A percentile compares a stretch with the other conserved stretches of the same genome.
phyloP scores from a whole-genome alignment of 64 coral and sea anemone genomes.

The Actinia equina region DNA sequence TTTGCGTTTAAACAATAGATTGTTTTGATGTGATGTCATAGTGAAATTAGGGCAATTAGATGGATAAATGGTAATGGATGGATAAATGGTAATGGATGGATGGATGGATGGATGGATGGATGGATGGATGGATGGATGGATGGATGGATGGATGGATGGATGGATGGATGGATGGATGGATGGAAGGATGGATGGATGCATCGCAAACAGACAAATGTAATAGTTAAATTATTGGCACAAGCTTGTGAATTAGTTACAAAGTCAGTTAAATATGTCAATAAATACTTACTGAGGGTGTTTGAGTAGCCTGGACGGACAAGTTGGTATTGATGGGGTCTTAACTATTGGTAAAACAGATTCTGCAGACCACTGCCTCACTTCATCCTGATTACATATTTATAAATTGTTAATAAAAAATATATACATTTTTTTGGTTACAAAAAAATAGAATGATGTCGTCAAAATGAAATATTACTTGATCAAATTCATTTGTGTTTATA shows the following conservation, averaged over 20 bases:
- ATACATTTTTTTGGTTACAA: too few relatives aligned
- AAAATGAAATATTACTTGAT: not conserved
- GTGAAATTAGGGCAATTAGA: too few relatives aligned
- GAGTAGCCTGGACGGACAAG: conserved; percentile 32
- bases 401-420: not conserved
- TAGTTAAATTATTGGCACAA: not conserved
- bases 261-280: not conserved
- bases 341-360: conserved; percentile 80
- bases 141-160: not conserved
- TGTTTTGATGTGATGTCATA: too few relatives aligned
- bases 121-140: not conserved
- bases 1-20: too few relatives aligned
- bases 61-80: too few relatives aligned
- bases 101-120: too few relatives aligned
- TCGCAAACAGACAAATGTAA: not conserved
- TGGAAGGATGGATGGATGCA: not conserved
- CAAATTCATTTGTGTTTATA: not conserved
- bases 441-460: not conserved
- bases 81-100: too few relatives aligned
- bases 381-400: conserved; percentile 53
- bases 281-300: conserved; percentile 51
- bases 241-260: too few relatives aligned
- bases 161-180: not conserved
- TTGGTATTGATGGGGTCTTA: conserved; percentile 42
- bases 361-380: conserved; percentile 77